A percentile compares a stretch with the other conserved stretches of the same genome.
Conservation (phyloP, 1,140 invertebrate genomes). For the Drosophila tristis region DNA sequence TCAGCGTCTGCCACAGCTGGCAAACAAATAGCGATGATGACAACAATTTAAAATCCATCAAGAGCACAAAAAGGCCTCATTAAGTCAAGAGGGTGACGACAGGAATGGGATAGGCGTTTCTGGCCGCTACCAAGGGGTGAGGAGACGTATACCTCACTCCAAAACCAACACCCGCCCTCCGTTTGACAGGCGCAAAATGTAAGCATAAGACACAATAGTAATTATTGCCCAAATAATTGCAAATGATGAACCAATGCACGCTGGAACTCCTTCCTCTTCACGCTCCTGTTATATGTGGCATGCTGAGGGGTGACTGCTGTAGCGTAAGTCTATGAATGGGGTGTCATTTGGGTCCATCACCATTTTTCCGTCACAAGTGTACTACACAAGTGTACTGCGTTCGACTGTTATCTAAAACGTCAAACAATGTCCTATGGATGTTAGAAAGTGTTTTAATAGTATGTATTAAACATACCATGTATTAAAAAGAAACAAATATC, state of each 20-base stretch:
- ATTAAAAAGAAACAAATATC: too few relatives aligned
- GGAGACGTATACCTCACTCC: neutral
- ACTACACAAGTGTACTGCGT: too few relatives aligned
- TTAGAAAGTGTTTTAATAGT: too few relatives aligned
- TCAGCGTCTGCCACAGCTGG: slow-evolving; percentile 6
- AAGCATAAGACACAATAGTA: slow-evolving; percentile 84
- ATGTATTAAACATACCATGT: too few relatives aligned
- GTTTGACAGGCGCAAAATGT: slow-evolving; percentile 60
- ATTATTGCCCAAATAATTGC: slow-evolving; percentile 84
- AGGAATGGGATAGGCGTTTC: slow-evolving; percentile 47
- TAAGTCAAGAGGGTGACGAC: slow-evolving; percentile 81
- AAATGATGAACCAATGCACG: slow-evolving; percentile 69
- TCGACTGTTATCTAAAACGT: too few relatives aligned
- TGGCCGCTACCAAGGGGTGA: neutral
- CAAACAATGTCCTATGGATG: too few relatives aligned
- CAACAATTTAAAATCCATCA: slow-evolving; percentile 84
- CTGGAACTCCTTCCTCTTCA: neutral
- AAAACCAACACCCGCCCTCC: neutral
- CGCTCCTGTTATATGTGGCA: neutral
- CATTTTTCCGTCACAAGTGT: too few relatives aligned
- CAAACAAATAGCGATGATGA: slow-evolving; percentile 77
- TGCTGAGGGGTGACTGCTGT: too few relatives aligned
- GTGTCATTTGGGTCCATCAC: too few relatives aligned
- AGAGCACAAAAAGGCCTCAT: slow-evolving; percentile 83
- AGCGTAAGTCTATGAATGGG: too few relatives aligned